Evolutionary conservation across 2,888 invertebrate genomes (phyloP).

Genomic region (Calliphora vomitoria): DNA sequence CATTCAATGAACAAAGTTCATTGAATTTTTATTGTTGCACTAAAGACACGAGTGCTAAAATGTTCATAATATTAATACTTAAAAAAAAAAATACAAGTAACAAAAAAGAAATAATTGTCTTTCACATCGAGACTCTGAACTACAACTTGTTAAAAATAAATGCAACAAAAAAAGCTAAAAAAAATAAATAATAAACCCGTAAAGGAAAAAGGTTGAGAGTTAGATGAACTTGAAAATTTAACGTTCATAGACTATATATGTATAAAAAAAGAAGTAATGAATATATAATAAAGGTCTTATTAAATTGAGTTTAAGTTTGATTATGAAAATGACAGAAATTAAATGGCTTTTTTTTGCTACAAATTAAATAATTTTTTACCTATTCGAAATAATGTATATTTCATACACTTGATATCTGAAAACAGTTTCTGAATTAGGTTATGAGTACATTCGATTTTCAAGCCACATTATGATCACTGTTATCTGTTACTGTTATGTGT

Average conservation of each 20-base stretch:
- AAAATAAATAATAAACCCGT: background rate
- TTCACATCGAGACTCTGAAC: constrained; percentile 32
- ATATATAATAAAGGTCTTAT: background rate
- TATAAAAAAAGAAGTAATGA: background rate
- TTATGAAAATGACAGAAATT: no score
- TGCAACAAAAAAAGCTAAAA: constrained; percentile 24
- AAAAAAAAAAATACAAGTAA: background rate
- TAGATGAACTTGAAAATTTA: constrained; percentile 62
- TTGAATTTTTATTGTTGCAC: constrained; percentile 54
- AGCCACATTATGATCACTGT: no score
- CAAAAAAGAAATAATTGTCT: constrained; percentile 44
- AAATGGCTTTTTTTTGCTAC: no score
- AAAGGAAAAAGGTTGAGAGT: constrained; percentile 41
- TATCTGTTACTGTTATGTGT: no score
- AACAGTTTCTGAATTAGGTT: no score
- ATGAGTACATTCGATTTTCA: no score
- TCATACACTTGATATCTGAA: no score
- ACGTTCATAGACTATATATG: background rate
- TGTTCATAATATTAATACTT: constrained; percentile 41
- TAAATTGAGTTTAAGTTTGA: background rate
- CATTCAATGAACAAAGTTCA: constrained; percentile 60
- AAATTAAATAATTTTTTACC: no score
- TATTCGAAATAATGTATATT: no score
- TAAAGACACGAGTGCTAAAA: constrained; percentile 39
- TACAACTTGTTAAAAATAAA: constrained; percentile 26